A percentile compares a stretch with the other conserved stretches of the same genome.
phyloP scores from a whole-genome alignment of 2,113 vertebrate species.

The Speoplatyrhinus poulsoni region DNA sequence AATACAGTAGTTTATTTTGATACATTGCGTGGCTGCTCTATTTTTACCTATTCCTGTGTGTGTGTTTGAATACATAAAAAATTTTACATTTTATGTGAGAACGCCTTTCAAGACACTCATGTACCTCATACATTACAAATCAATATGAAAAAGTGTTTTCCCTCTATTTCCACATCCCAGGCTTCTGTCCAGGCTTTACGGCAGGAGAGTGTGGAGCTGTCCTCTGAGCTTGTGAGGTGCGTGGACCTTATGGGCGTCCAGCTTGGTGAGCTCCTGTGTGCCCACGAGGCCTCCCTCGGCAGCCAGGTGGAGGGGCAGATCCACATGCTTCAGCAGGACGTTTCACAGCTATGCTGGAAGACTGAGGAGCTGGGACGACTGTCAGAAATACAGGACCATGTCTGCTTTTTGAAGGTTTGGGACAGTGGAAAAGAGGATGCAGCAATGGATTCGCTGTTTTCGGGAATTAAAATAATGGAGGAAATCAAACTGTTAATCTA shows the following conservation, averaged over 20 bases:
- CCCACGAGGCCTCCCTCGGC: conserved; percentile 51
- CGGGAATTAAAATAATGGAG: no score
- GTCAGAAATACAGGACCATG: conserved; percentile 58
- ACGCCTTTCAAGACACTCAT: neutral
- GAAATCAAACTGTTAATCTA: no score
- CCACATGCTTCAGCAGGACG: conserved; percentile 67
- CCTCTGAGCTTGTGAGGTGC: conserved; percentile 49
- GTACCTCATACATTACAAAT: neutral
- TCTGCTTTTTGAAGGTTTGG: conserved; percentile 70
- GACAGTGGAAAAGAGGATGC: neutral
- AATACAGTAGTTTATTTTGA: no score
- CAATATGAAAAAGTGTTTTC: neutral
- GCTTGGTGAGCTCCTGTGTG: conserved; percentile 57
- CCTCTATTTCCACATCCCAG: conserved; percentile 26
- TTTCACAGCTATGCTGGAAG: conserved; percentile 56
- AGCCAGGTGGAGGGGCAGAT: conserved; percentile 52
- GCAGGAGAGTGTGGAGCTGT: conserved; percentile 57
- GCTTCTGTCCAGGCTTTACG: conserved; percentile 63
- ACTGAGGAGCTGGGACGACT: conserved; percentile 63
- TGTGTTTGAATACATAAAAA: neutral
- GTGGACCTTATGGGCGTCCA: conserved; percentile 56
- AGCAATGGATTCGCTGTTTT: neutral
- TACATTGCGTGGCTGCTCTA: no score
- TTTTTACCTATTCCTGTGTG: neutral
- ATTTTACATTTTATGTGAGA: neutral